Base-by-base conservation (phyloP, 2,113 vertebrate species). In the Rhinoderma darwinii region DNA sequence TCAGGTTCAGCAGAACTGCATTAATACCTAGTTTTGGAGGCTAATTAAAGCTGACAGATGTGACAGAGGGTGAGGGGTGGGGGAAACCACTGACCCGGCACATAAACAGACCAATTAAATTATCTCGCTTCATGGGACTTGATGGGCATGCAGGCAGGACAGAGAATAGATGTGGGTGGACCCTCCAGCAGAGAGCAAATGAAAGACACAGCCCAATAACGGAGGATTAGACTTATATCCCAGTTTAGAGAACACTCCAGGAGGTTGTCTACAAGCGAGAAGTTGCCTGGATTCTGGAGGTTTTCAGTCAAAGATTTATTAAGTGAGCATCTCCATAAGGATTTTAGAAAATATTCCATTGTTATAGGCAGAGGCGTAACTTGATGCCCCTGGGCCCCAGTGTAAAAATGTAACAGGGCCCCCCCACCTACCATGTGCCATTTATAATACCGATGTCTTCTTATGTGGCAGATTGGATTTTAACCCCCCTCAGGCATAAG, bases 11-110 rank as follows among this genome's bases (percentile, higher is more conserved):
- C 39, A 32, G 77, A 73, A 87, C 27, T 82, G 50, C 66, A 87
- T 81, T 87, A 73, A 87, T 81, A 87, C 78, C 63, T 82, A 68
- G 41, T 74, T 73, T 86, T 82, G 37, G 66, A 87, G 18, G 47
- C 85, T 87, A 73, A 87, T 87, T 81, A 82, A 73, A 56, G 47
- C 66, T 87, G 85, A 87, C 85, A 88, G 83, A 78, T 82, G 73
- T 18, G 59, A 72, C 66, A 81, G 85, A 73, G 85, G 66, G 85
- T 43, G 61, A 74, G 63, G 51, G 84, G 8, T 68, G 76, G 79
- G 68, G 43, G 39, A 35, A 82, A 76, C 18, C 82, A 85, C 78
- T 76, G 86, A 84, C 85, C 85, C 78, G 82, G 35, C 76, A 75
- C 44, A 81, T 66, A 17, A 76, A 70, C 35, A 59, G 59, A 51